These are phyloP conservation scores for Anguilla pacifica DNA, from an alignment of 2,797 vertebrate genomes.

Conservation along the genomic window DNA sequence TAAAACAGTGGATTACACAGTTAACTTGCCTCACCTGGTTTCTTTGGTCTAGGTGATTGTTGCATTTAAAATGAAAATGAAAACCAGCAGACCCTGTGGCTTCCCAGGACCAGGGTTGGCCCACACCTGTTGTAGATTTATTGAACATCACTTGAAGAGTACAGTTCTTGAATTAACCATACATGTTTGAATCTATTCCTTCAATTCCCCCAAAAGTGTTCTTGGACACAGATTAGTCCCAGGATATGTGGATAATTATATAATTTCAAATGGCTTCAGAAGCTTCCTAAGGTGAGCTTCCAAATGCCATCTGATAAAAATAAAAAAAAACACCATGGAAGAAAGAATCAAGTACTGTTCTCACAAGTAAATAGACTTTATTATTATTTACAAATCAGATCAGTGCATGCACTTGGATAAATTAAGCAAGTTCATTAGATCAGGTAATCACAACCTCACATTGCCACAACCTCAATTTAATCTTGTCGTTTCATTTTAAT, in stretches of 20 bases:
- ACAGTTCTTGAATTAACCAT: background rate
- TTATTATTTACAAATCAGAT: constrained; percentile 69
- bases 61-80: too few relatives aligned
- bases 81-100: too few relatives aligned
- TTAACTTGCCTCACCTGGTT: too few relatives aligned
- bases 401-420: constrained; percentile 26
- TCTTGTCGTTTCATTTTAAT: constrained; percentile 35
- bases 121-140: background rate
- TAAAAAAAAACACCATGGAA: background rate
- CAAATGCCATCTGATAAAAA: background rate
- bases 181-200: background rate
- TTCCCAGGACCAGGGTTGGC: too few relatives aligned
- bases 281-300: background rate
- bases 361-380: constrained; percentile 50
- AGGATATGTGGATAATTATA: too few relatives aligned
- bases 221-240: background rate
- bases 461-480: constrained; percentile 21
- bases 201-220: background rate
- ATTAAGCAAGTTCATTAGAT: constrained; percentile 5
- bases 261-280: background rate
- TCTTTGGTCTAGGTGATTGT: too few relatives aligned
- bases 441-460: constrained; percentile 20
- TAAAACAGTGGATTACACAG: too few relatives aligned
- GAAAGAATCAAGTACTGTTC: background rate
- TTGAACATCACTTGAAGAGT: background rate